Base-by-base conservation (phyloP, 2,888 invertebrate genomes). In the Eupithecia insigniata region DNA sequence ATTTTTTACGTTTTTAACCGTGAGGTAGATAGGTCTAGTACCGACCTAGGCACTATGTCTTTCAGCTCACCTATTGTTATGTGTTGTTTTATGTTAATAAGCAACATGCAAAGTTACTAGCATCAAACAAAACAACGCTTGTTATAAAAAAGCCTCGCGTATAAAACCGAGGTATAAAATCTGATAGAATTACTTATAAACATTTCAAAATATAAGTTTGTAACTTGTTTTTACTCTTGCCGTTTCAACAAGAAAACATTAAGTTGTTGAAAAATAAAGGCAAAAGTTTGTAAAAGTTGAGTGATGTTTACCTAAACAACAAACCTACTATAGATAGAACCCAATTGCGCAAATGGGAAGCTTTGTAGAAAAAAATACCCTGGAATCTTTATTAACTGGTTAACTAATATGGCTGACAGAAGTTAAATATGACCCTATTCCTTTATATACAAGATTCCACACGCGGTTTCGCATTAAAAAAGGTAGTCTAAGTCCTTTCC, bases 101-200 rank as follows among this genome's bases (percentile, higher is more conserved):
- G 5, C 32, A 32, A 36, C 14, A 36, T 36, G 12, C 2, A 36
- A 2, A 39, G n/a, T n/a, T n/a, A n/a, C n/a, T n/a, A n/a, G n/a
- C n/a, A n/a, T n/a, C n/a, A n/a, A n/a, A n/a, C n/a, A n/a, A n/a
- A n/a, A n/a, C 14, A 36, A 16, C 18, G 16, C 30, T 30, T 14
- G 60, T 14, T 58, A 28, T 28, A 28, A 28, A 58, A 16, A 14
- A 5, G 30, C 16, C 60, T 30, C 3, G 12, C 26, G 26, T 58
- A 28, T 58, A 58, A 28, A 58, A 58, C 28, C 14, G 58, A 58
- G 16, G 16, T 58, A 58, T 58, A 58, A 26, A 58, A 58, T 58
- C 26, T 28, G 28, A 58, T 28, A 28, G 28, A 58, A 58, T 28
- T 58, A 58, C 22, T 58, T 58, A 58, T 16, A 60, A 30, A 30